Conservation (phyloP, 2,113 vertebrate genomes). For the Phaethornis superciliosus region DNA sequence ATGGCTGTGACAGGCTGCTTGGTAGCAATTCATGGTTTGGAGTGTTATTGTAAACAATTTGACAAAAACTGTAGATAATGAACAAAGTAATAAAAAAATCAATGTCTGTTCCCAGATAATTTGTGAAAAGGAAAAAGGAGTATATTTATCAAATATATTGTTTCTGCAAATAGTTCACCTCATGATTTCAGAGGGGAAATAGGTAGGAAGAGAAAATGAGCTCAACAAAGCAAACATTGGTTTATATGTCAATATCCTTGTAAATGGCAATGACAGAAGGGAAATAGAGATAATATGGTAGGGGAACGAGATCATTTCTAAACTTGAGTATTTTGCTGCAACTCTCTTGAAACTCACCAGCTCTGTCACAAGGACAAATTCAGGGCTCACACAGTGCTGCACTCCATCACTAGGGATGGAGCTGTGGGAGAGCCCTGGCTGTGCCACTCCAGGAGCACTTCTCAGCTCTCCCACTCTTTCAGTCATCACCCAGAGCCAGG, state of each 20-base stretch:
- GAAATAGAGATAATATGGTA: neutral
- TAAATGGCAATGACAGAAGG: constrained; percentile 29
- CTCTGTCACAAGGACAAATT: neutral
- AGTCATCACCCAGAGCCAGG: rapidly evolving
- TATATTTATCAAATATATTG: constrained; percentile 56
- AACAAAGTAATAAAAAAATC: constrained; percentile 65
- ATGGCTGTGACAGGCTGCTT: constrained; percentile 8
- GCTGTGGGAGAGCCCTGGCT: neutral
- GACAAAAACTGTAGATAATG: constrained; percentile 60
- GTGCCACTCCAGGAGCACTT: rapidly evolving
- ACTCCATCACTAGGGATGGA: rapidly evolving
- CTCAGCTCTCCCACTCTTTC: neutral
- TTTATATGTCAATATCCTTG: constrained; percentile 42
- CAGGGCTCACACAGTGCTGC: neutral
- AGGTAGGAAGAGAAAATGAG: constrained; percentile 43
- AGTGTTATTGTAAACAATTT: constrained; percentile 39
- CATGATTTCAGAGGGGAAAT: constrained; percentile 42
- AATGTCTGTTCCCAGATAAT: constrained; percentile 54
- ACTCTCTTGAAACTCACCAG: neutral
- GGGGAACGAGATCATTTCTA: neutral
- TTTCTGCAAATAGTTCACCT: constrained; percentile 57
- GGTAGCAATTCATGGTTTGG: constrained; percentile 12
- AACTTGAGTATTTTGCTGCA: neutral
- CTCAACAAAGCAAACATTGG: constrained; percentile 17
- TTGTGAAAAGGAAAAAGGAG: constrained; percentile 51